Evolutionary conservation across 2,113 vertebrate genomes (phyloP), one percentile per base, ranked within the genome.

Genomic region (Neodontobutis hainanensis): DNA sequence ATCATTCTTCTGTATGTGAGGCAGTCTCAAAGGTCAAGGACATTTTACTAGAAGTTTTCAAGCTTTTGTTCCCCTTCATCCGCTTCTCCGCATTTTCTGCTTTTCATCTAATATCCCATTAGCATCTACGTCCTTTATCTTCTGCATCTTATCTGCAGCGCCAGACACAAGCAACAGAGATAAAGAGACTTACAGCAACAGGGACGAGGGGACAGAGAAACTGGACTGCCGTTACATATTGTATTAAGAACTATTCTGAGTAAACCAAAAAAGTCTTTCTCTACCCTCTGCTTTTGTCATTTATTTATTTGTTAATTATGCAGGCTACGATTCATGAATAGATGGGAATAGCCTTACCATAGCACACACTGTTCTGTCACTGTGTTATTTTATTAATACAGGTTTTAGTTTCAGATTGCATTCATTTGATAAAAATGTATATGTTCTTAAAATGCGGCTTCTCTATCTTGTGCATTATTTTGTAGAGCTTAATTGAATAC

Each of bases 121-220:
- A 59, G 51, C 55, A 85, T 87, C 80, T 72, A 58, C 35, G 4
- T 68, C 35, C 58, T 68, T 75, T 74, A 87, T 89, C 64, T 70
- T 46, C 50, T 42, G 36, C 19, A 69, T 78, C 73, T 84, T 84
- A 88, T 84, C 81, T 64, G 34, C 50, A 35, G 57, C 73, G 66
- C 67, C 83, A 85, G 76, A 77, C 73, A 82, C 50, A 58, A 78
- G 36, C 14, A 67, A 77, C 58, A 8, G 32, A 1, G 40, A 66
- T 48, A 65, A 63, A 69, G 12, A 16, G 14, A 27, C 43, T 73
- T 10, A 4, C 16, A 2, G 5, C 61, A 77, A 78, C 53, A 81
- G 38, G 40, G 15, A 46, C 5, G 34, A 0, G 12, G 15, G 14
- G 16, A 43, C 3, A 12, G 27, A 46, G 34, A 15, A 9, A 5